Evolutionary conservation across 2,888 invertebrate species (phyloP).

Genomic region (Ennomos erosarius): DNA sequence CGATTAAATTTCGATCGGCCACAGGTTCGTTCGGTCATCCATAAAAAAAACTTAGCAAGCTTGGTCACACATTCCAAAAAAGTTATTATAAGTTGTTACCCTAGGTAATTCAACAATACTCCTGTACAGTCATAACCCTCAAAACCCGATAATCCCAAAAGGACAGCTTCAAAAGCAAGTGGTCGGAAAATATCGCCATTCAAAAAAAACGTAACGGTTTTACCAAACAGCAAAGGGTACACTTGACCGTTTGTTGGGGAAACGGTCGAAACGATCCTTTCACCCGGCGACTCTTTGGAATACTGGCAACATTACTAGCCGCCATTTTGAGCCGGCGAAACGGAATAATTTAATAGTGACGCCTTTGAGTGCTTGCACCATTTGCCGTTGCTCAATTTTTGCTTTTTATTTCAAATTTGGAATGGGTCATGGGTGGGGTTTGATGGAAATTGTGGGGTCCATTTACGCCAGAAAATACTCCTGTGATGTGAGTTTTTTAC

Average conservation of each 20-base stretch:
- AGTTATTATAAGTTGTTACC: no score
- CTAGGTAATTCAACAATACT: no score
- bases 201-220: conserved; percentile 35
- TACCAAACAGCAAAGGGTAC: conserved; percentile 42
- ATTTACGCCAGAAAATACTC: not conserved
- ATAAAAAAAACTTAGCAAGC: no score
- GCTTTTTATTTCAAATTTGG: conserved; percentile 32
- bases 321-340: conserved; percentile 71
- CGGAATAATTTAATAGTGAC: conserved; percentile 80
- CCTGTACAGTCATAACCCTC: conserved; percentile 16
- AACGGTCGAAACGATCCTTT: conserved; percentile 44
- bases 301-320: conserved; percentile 69
- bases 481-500: no score
- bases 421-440: conserved; percentile 8
- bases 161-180: conserved; percentile 27
- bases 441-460: not conserved
- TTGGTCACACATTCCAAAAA: no score
- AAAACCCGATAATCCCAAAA: conserved; percentile 31
- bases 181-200: conserved; percentile 31
- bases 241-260: conserved; percentile 55
- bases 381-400: conserved; percentile 56
- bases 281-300: conserved; percentile 58
- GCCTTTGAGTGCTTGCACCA: conserved; percentile 60
- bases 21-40: no score
- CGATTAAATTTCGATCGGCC: no score